These are phyloP conservation scores for Entomyzon cyanotis DNA, from an alignment of 2,113 vertebrate species.

Conservation along the genomic window DNA sequence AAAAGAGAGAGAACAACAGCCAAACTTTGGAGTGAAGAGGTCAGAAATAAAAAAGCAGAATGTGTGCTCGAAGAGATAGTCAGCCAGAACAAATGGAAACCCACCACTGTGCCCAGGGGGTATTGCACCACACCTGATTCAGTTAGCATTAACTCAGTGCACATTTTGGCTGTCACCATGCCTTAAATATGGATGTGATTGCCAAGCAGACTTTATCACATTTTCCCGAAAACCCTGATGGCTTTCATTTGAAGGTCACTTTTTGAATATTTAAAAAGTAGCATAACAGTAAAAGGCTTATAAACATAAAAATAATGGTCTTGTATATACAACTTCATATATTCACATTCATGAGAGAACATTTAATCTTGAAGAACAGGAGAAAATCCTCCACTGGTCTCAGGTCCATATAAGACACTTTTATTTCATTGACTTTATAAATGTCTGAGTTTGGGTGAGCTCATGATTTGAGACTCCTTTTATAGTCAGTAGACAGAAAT, in stretches of 20 bases:
- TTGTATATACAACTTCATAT: background rate
- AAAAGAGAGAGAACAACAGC: background rate
- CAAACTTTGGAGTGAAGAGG: background rate
- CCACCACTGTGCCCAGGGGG: rapidly evolving
- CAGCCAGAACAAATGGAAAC: background rate
- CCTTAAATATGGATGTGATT: background rate
- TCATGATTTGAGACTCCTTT: slow-evolving; percentile 30
- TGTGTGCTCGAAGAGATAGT: background rate
- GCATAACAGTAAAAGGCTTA: background rate
- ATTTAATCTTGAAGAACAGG: background rate
- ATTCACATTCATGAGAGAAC: background rate
- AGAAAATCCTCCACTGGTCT: background rate
- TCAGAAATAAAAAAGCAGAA: background rate
- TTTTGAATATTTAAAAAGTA: background rate
- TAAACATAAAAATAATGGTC: background rate
- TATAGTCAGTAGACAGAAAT: background rate
- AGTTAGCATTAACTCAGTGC: background rate
- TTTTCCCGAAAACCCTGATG: background rate
- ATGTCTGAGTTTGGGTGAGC: background rate
- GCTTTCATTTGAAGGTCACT: background rate
- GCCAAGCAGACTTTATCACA: background rate
- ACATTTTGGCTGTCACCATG: background rate
- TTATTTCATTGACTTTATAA: slow-evolving; percentile 19
- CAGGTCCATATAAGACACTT: background rate
- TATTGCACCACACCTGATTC: background rate